phyloP scores from a whole-genome alignment of 2,888 invertebrate species.

The Leptinotarsa peninsularis region DNA sequence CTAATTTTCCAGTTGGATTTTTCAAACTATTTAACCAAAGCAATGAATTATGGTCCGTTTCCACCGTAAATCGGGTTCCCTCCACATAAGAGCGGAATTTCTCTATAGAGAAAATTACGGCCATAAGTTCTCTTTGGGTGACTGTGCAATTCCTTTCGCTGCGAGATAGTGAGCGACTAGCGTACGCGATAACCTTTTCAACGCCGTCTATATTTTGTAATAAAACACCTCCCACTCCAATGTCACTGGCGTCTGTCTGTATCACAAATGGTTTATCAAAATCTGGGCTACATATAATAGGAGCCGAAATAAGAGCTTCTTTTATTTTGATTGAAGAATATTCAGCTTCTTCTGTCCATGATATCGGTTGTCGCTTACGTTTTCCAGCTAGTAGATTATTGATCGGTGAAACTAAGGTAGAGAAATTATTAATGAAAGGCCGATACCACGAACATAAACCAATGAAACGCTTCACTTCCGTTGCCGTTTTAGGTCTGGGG shows the following conservation, averaged over 20 bases:
- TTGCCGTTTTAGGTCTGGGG: constrained; percentile 45
- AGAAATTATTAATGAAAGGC: constrained; percentile 50
- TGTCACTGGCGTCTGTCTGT: neutral
- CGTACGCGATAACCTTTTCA: constrained; percentile 36
- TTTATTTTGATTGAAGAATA: too few relatives aligned
- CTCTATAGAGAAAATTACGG: constrained; percentile 44
- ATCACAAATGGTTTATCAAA: neutral
- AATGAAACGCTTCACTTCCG: constrained; percentile 54
- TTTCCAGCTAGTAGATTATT: constrained; percentile 45
- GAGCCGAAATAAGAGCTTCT: neutral
- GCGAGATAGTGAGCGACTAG: constrained; percentile 34
- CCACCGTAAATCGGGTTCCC: constrained; percentile 42
- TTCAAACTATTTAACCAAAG: constrained; percentile 50
- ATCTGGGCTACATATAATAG: neutral
- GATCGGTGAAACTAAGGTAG: constrained; percentile 47
- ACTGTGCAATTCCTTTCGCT: constrained; percentile 42
- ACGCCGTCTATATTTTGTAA: constrained; percentile 40
- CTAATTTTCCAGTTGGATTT: constrained; percentile 51
- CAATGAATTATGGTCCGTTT: constrained; percentile 48
- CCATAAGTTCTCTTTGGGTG: constrained; percentile 47
- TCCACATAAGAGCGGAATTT: constrained; percentile 51
- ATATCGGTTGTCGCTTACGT: constrained; percentile 42
- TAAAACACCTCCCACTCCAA: neutral
- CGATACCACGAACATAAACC: constrained; percentile 49
- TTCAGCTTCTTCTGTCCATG: constrained; percentile 38